Conservation (phyloP, 2,888 invertebrate species). For the Muscina levida region DNA sequence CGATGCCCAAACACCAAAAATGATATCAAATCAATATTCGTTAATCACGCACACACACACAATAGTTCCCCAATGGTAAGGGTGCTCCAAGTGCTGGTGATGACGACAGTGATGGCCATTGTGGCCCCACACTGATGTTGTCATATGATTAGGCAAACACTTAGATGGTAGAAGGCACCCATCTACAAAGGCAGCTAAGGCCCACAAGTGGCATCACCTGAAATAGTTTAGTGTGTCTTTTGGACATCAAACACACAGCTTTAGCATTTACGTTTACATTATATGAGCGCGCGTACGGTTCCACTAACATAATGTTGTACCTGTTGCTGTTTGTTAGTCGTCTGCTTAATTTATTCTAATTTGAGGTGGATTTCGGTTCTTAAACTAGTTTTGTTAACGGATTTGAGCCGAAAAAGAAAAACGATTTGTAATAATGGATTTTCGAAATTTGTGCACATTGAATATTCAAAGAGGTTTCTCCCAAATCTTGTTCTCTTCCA, state of each 20-base stretch:
- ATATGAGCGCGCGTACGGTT: not conserved
- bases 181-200: not conserved
- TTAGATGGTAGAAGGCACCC: conserved; percentile 2
- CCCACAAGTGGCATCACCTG: too few species aligned
- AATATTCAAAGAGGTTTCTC: conserved; percentile 24
- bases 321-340: not conserved
- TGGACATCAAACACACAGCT: too few species aligned
- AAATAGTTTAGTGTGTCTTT: too few species aligned
- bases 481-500: too few species aligned
- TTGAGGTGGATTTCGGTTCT: conserved; percentile 22
- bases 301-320: conserved; percentile 37
- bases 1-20: not conserved
- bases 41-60: not conserved
- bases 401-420: conserved; percentile 9
- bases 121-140: not conserved
- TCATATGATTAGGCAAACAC: conserved; percentile 4
- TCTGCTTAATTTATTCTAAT: conserved; percentile 56
- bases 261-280: too few species aligned
- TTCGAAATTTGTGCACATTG: not conserved
- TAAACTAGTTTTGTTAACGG: conserved; percentile 45
- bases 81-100: not conserved
- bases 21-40: conserved; percentile 1
- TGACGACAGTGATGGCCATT: not conserved
- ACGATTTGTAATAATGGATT: conserved; percentile 10
- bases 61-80: not conserved